Conservation (phyloP, 1,140 invertebrate species). For the Probaryconus sp. region DNA sequence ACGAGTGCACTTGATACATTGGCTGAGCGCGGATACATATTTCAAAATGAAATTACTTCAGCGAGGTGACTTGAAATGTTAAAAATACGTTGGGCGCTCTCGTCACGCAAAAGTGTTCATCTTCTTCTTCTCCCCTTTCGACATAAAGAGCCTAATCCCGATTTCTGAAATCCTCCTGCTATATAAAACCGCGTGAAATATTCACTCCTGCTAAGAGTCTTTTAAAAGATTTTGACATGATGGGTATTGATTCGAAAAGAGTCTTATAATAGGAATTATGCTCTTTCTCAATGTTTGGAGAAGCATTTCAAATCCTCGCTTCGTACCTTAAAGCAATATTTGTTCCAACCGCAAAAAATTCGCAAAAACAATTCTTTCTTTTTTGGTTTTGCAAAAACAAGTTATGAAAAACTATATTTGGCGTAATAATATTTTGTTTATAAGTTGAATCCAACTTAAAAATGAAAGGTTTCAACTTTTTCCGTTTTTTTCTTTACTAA, state of each 20-base stretch:
- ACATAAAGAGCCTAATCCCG: constrained; percentile 29
- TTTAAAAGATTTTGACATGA: constrained; percentile 22
- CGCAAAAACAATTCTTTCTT: no score
- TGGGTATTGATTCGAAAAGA: constrained; percentile 28
- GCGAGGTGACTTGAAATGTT: constrained; percentile 17
- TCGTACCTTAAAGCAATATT: no score
- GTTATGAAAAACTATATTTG: no score
- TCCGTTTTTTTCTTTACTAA: no score
- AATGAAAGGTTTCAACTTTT: no score
- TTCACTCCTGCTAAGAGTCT: constrained; percentile 27
- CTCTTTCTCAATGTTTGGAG: constrained; percentile 35
- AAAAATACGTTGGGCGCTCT: constrained; percentile 30
- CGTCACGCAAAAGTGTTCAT: constrained; percentile 7
- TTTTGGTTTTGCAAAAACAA: no score
- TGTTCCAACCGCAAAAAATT: no score
- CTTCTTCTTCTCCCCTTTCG: no score
- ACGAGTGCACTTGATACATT: constrained; percentile 12
- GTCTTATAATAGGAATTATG: constrained; percentile 32
- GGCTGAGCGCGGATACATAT: constrained; percentile 24
- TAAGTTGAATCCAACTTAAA: no score
- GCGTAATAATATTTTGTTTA: no score
- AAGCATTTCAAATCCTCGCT: constrained; percentile 18
- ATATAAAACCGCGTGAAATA: constrained; percentile 29
- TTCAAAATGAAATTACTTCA: constrained; percentile 28
- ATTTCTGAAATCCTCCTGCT: constrained; percentile 39